Conservation (phyloP, 2,888 invertebrate genomes). For the Xestia xanthographa region DNA sequence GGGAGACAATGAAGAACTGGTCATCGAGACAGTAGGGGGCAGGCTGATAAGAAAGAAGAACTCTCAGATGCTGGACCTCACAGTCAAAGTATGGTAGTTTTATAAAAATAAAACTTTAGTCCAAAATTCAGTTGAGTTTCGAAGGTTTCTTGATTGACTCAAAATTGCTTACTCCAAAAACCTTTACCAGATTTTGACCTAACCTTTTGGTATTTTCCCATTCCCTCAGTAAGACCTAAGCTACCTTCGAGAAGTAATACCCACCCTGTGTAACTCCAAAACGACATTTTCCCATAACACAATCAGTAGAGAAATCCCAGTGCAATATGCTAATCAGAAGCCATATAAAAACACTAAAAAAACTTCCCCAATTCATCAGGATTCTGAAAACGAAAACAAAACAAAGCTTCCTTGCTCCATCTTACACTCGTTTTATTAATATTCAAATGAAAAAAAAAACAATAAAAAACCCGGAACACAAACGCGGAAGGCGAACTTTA, state of each 20-base stretch:
- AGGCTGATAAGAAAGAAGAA: too few species aligned
- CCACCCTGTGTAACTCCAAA: neutral
- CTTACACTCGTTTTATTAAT: constrained; percentile 56
- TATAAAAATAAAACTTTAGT: neutral
- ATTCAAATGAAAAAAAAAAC: constrained; percentile 64
- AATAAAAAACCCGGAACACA: constrained; percentile 56
- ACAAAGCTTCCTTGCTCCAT: constrained; percentile 34
- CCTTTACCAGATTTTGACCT: neutral
- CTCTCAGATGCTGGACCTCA: too few species aligned
- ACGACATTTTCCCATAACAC: neutral
- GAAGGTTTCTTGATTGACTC: neutral
- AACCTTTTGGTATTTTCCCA: neutral
- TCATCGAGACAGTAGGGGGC: too few species aligned
- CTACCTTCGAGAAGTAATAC: neutral
- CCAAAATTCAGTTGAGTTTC: neutral
- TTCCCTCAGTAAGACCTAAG: neutral
- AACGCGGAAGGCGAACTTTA: constrained; percentile 62
- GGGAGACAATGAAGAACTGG: too few species aligned
- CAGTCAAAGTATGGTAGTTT: too few species aligned
- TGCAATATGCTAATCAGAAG: constrained; percentile 13
- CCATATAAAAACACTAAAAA: constrained; percentile 38
- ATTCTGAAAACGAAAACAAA: constrained; percentile 36
- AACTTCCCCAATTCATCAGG: constrained; percentile 28
- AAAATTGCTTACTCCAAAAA: neutral
- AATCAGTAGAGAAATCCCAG: neutral